Evolutionary conservation across 1,140 invertebrate genomes (phyloP), one percentile per base, ranked within the genome.

Genomic region (Vanessa atalanta): DNA sequence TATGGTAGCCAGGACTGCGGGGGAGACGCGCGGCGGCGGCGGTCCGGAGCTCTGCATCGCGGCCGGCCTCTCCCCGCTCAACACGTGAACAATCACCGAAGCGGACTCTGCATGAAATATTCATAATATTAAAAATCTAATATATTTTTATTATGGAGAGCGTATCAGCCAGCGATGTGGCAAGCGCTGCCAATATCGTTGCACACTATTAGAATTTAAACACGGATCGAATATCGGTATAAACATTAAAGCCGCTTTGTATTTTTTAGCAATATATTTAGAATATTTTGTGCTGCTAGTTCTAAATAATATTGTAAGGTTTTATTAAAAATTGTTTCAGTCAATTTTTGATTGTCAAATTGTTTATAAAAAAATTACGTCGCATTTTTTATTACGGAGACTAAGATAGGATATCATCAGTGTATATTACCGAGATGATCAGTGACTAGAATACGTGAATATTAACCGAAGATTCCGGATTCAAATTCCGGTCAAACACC

Each of bases 1-100:
- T 15, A 87, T 66, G 20, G 83, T 71, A 11, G 78, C 72, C 3
- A 90, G 71, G 8, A 91, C 78, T n/a, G 79, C 83, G 4, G 83
- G 81, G 65, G 86, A 84, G 5, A 91, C 73, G 37, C 80, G 79
- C 5, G 80, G 92, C 65, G 91, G 93, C 81, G 90, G 91, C 77
- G 92, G 94, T 74, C 93, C 94, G 76, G 94, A 95, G 87, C 94
- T 94, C 87, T 96, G 96, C 95, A 96, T 96, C 63, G 96, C 96
- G 13, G 95, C 96, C 68, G 95, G 96, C 89, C 95, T 94, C 87
- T 96, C 95, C 5, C 95, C 95, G 77, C 95, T 95, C 74, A 95
- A 90, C 70, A 95, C 95, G 82, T 95, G 95, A 57, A 95, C 95
- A 72, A 95, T 93, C 66, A 95, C 95, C 50, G 94, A 95, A 60